Conservation (phyloP, 2,888 invertebrate species). For the Drepanosiphum platanoidis region DNA sequence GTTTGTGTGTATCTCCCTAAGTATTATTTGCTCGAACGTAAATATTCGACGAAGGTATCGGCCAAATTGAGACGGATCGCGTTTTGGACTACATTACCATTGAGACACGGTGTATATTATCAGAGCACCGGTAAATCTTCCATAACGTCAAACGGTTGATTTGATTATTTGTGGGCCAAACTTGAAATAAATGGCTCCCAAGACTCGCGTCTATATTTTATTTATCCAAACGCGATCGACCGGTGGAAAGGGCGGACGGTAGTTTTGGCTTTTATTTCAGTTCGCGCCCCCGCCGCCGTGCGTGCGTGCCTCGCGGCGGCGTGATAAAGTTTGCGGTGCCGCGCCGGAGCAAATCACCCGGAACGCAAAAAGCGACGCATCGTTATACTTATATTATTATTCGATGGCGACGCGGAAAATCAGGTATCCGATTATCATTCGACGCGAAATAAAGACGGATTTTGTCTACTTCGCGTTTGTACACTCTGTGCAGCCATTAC, state of each 20-base stretch:
- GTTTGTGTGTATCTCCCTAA: neutral
- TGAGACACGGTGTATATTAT: conserved; percentile 37
- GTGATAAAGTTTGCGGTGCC: conserved; percentile 3
- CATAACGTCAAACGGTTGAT: conserved; percentile 56
- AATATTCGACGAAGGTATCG: conserved; percentile 52
- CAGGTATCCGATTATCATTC: neutral
- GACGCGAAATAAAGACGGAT: neutral
- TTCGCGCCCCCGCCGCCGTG: neutral
- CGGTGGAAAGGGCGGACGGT: neutral
- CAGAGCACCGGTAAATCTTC: conserved; percentile 49
- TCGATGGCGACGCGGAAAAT: neutral
- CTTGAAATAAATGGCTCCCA: conserved; percentile 61
- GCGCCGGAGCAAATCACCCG: neutral
- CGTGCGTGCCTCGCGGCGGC: neutral
- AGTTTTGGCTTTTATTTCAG: conserved; percentile 20
- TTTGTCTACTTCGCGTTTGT: neutral
- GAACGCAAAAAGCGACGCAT: neutral
- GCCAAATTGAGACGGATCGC: conserved; percentile 61
- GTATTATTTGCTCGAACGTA: conserved; percentile 42
- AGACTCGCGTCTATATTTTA: conserved; percentile 46
- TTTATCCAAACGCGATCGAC: conserved; percentile 40
- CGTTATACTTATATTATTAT: neutral
- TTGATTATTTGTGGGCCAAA: conserved; percentile 60
- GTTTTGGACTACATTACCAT: conserved; percentile 57
- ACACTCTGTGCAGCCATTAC: no score